Conservation (phyloP, 2,888 invertebrate genomes). For the Elegia similella region DNA sequence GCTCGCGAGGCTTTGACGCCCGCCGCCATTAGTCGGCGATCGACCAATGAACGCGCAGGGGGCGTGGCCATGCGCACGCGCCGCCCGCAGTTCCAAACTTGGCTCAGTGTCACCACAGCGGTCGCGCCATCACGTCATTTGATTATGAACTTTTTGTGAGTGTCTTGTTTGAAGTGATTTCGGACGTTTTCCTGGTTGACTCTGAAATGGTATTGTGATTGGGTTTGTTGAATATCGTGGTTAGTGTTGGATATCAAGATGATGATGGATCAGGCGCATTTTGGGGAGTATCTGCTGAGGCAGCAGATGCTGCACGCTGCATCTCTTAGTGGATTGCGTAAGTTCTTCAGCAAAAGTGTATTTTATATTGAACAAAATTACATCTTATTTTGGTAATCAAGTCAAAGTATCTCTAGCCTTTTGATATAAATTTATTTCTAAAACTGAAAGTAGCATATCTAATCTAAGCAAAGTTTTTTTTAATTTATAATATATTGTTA, state of each 20-base stretch:
- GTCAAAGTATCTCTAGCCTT: no score
- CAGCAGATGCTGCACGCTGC: constrained; percentile 78
- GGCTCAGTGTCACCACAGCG: constrained; percentile 71
- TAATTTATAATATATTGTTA: no score
- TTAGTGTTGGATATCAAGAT: constrained; percentile 46
- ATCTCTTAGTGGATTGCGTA: constrained; percentile 70
- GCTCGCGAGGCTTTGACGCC: constrained; percentile 58
- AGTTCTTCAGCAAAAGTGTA: constrained; percentile 35
- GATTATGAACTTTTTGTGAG: constrained; percentile 63
- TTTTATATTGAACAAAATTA: background rate
- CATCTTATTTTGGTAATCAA: no score
- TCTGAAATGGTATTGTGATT: constrained; percentile 61
- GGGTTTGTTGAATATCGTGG: constrained; percentile 27
- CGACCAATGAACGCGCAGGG: constrained; percentile 51
- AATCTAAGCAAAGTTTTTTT: no score
- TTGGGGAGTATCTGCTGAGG: constrained; percentile 74
- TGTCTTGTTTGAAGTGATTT: constrained; percentile 36
- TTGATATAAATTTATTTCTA: no score
- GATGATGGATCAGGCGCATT: constrained; percentile 79
- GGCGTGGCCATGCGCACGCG: constrained; percentile 72
- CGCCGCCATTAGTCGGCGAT: constrained; percentile 52
- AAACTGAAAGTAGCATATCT: no score
- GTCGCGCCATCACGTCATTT: constrained; percentile 58
- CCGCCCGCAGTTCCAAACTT: constrained; percentile 53
- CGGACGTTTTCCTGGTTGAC: constrained; percentile 35